These are phyloP conservation scores for Seira ritae DNA, from an alignment of 2,888 invertebrate species.

Conservation along the genomic window DNA sequence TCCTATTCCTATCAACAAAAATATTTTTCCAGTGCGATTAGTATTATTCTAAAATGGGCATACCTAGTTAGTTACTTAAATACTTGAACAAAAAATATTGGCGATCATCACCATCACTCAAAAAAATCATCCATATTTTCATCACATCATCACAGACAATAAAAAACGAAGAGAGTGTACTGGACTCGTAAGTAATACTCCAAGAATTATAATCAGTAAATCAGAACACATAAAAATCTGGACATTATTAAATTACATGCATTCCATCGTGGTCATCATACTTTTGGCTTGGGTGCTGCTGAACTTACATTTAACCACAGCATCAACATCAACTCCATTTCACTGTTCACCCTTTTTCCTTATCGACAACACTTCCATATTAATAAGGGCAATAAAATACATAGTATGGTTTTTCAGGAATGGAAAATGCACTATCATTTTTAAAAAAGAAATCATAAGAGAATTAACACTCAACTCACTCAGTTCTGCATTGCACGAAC, in stretches of 20 bases:
- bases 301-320: not conserved
- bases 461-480: constrained; percentile 1
- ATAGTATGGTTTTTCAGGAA: not conserved
- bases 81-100: constrained; percentile 7
- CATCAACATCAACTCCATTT: constrained; percentile 2
- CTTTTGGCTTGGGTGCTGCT: not conserved
- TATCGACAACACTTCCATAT: not conserved
- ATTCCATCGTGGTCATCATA: constrained; percentile 24
- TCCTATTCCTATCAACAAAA: not conserved
- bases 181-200: constrained; percentile 20
- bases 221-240: constrained; percentile 46
- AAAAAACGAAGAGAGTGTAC: constrained; percentile 1
- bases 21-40: not conserved
- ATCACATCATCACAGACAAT: constrained; percentile 16
- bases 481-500: not conserved
- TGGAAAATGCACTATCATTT: constrained; percentile 6
- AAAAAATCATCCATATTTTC: not conserved
- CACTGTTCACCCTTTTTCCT: not conserved
- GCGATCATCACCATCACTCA: not conserved
- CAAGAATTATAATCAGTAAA: constrained; percentile 20
- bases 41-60: too few relatives aligned
- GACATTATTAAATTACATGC: constrained; percentile 30
- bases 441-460: not conserved
- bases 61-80: too few relatives aligned
- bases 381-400: constrained; percentile 5